Base-by-base conservation (phyloP, 2,113 vertebrate genomes). In the Engraulis encrasicolus region DNA sequence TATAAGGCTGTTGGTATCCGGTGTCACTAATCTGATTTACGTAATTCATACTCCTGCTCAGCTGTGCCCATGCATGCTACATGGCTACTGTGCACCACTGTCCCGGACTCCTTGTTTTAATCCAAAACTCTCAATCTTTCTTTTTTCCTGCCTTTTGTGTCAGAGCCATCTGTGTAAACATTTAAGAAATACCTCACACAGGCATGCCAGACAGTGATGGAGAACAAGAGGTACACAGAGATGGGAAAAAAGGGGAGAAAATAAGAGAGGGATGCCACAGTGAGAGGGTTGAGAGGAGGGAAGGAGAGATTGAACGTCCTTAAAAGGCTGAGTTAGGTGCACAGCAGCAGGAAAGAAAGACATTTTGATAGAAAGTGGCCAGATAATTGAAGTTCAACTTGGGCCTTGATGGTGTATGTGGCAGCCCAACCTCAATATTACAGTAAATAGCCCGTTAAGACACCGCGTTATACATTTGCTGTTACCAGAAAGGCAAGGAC, bases 131-230 rank as follows among this genome's bases (percentile, higher is more conserved):
- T 9, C 17, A 54, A 54, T 54, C 50, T 19, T 54, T 61, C 12
- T 61, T n/a, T n/a, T 87, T 90, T 86, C 9, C 40, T 45, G 40
- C 40, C 40, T 9, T 9, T 45, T 9, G 9, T 45, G 40, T 45
- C 79, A 87, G 86, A 92, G 81, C 88, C 84, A 89, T 93, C 89
- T 94, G 92, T 88, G 92, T 82, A 92, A 92, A 91, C 91, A 91
- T 92, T 93, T 92, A 91, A 89, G 85, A 87, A 93, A 91, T 88
- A 91, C 86, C 87, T 91, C 83, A 80, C 50, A 85, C 85, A 87
- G 81, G 81, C 86, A 85, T 88, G 89, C 85, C 83, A n/a, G 84
- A 66, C 83, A 86, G 71, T 84, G 88, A 85, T 74, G 86, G 82
- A 50, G 50, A 61, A 27, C 50, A 31, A 61, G 23, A 74, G 12